Conservation (phyloP, 1,140 invertebrate species). For the Drosophila mojavensis region DNA sequence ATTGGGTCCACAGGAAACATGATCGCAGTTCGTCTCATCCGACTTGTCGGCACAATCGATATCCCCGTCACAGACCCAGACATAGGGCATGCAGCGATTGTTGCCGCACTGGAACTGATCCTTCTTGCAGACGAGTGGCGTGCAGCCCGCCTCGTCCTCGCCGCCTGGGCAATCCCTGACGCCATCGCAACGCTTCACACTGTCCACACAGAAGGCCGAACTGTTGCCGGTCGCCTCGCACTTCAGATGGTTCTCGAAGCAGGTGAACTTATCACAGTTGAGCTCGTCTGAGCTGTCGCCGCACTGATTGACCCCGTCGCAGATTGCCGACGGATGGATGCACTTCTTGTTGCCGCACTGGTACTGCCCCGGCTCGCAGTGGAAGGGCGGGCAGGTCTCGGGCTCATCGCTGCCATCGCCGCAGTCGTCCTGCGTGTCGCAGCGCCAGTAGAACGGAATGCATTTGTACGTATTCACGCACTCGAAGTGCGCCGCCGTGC, state of each 20-base stretch:
- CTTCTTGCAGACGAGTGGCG: conserved; percentile 84
- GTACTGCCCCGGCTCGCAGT: conserved; percentile 91
- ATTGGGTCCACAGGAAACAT: conserved; percentile 85
- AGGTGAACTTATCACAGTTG: conserved; percentile 86
- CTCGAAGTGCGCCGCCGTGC: conserved; percentile 91
- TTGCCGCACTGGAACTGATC: conserved; percentile 90
- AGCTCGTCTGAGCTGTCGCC: conserved; percentile 87
- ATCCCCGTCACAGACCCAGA: conserved; percentile 92
- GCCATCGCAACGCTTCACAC: conserved; percentile 82
- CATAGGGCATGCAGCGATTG: conserved; percentile 89
- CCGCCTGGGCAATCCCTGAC: conserved; percentile 89
- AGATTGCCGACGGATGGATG: conserved; percentile 88
- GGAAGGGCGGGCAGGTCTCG: conserved; percentile 88
- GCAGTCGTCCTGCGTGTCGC: conserved; percentile 92
- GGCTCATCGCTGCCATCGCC: conserved; percentile 92
- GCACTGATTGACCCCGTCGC: conserved; percentile 89
- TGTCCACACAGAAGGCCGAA: conserved; percentile 77
- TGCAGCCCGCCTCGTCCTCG: conserved; percentile 87
- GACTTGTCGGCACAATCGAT: conserved; percentile 90
- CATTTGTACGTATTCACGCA: conserved; percentile 91
- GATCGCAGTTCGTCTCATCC: conserved; percentile 87
- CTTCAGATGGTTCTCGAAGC: conserved; percentile 78
- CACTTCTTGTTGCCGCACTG: conserved; percentile 89
- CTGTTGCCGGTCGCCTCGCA: conserved; percentile 67
- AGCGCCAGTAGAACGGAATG: conserved; percentile 91